Percentiles rank a stretch among this genome's conserved stretches.
phyloP scores from a whole-genome alignment of 2,888 invertebrate species.

The Neria commutata region DNA sequence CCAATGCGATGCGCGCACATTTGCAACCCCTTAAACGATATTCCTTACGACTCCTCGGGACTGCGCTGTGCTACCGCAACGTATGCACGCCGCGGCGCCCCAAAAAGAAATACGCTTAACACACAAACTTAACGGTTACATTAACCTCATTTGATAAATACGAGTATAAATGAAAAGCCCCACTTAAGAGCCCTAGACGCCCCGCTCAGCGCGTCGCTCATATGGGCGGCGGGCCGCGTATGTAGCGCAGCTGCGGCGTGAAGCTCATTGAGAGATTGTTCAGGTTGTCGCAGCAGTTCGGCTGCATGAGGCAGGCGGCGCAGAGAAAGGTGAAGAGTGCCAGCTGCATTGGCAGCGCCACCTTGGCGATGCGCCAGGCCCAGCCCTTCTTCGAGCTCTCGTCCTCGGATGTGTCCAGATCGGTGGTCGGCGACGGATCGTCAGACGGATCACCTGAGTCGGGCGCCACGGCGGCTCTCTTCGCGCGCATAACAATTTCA shows the following conservation, averaged over 20 bases:
- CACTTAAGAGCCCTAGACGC: constrained; percentile 2
- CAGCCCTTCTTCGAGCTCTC: constrained; percentile 57
- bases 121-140: constrained; percentile 22
- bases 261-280: constrained; percentile 75
- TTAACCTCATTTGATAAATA: constrained; percentile 8
- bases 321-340: constrained; percentile 73
- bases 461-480: background rate
- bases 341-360: constrained; percentile 75
- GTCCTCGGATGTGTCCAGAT: constrained; percentile 39
- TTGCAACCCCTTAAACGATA: background rate
- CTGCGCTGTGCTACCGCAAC: background rate
- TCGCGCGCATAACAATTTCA: too few relatives aligned
- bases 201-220: constrained; percentile 57
- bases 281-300: constrained; percentile 76
- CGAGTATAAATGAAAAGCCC: constrained; percentile 9
- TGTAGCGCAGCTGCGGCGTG: constrained; percentile 76
- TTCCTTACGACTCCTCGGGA: background rate
- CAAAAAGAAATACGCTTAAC: constrained; percentile 14
- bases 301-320: constrained; percentile 74
- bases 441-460: constrained; percentile 31
- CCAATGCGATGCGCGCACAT: too few relatives aligned
- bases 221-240: constrained; percentile 78
- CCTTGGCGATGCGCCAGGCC: constrained; percentile 72
- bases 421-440: constrained; percentile 33
- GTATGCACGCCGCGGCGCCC: background rate